These are phyloP conservation scores for Macaria liturata DNA, from an alignment of 2,888 invertebrate genomes.

Conservation along the genomic window DNA sequence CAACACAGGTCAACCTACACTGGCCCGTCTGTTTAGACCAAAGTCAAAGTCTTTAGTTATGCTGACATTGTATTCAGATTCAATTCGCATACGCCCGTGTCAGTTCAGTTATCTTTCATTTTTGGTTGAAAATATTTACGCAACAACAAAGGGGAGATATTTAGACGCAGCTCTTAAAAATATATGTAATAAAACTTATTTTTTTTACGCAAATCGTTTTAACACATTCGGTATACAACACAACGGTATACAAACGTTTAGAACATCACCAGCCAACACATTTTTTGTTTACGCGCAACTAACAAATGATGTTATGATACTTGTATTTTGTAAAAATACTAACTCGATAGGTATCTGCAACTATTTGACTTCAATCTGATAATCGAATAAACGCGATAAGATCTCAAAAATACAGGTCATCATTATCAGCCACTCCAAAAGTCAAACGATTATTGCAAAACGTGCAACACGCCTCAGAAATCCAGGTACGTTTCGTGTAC, in stretches of 20 bases:
- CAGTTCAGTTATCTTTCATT: conserved; percentile 54
- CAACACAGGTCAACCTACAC: conserved; percentile 40
- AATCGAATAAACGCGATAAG: not conserved
- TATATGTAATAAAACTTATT: too few species aligned
- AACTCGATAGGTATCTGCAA: too few species aligned
- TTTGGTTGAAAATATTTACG: conserved; percentile 35
- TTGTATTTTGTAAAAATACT: too few species aligned
- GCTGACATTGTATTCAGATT: conserved; percentile 69
- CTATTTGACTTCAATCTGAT: not conserved
- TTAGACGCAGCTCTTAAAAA: too few species aligned
- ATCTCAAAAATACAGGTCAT: not conserved
- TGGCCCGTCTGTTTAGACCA: conserved; percentile 54
- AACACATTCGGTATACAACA: too few species aligned
- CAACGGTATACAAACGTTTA: too few species aligned
- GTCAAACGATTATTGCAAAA: conserved; percentile 1
- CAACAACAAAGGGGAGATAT: conserved; percentile 23
- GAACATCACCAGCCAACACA: too few species aligned
- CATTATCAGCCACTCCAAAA: not conserved
- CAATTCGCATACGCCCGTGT: conserved; percentile 57
- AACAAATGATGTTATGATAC: too few species aligned
- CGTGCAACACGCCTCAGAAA: conserved; percentile 15
- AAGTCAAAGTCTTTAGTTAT: conserved; percentile 68
- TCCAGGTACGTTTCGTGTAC: conserved; percentile 39
- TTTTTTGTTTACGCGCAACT: too few species aligned
- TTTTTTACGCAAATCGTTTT: too few species aligned